Evolutionary conservation across 1,140 invertebrate species (phyloP), one percentile per base, ranked within the genome.

Genomic region (Apis laboriosa): DNA sequence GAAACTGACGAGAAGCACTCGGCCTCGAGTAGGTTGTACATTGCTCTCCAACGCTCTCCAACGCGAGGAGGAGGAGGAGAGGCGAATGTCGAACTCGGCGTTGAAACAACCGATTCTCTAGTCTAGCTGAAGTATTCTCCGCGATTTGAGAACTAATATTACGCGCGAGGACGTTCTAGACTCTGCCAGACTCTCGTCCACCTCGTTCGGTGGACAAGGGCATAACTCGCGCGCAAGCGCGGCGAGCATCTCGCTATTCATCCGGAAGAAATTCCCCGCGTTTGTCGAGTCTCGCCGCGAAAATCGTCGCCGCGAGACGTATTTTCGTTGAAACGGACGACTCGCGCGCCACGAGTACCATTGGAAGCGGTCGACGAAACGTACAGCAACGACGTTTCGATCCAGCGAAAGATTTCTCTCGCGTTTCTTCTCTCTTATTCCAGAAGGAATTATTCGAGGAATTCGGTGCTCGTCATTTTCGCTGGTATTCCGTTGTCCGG

Each of bases 71-170:
- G 4, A 43, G 34, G 34, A 43, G 34, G 34, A 43, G 84, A 66
- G 77, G 76, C 85, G 81, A 87, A 87, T 80, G 86, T 79, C 86
- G 85, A 86, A 86, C 85, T 86, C 81, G 72, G 86, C 80, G 76
- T 87, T 86, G 81, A 75, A 83, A 84, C 86, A 84, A 78, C 86
- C 86, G 86, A 87, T 87, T 86, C 81, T 83, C 34, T 7, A 86
- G 72, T 80, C 86, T 51, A 21, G 53, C 76, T 87, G 77, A 87
- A 87, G 86, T 86, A 87, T 87, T 83, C 85, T 86, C 75, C 81
- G 86, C 81, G 86, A 85, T 87, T 68, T 73, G 63, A 76, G 86
- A 84, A 87, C 86, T 87, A 86, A 87, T 87, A 86, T 85, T 77
- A 43, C 34, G 5, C 64, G 81, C 85, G 64, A 78, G 70, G 71